A percentile compares a stretch with the other conserved stretches of the same genome.
Evolutionary conservation across 2,113 vertebrate genomes (phyloP).

Genomic region (Pedionomus torquatus): DNA sequence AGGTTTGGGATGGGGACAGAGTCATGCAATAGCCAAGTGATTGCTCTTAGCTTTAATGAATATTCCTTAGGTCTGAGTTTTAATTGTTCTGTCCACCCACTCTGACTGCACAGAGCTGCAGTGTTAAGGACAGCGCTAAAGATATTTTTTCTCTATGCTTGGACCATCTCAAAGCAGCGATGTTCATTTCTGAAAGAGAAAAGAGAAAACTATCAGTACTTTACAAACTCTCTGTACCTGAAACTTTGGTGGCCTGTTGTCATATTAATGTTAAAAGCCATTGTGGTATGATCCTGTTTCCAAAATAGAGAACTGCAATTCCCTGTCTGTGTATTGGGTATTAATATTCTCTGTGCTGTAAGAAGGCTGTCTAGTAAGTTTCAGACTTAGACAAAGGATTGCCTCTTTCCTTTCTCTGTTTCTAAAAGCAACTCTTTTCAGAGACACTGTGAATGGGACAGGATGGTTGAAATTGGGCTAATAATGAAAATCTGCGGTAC

Average conservation of each 20-base stretch:
- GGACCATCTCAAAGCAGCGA: not conserved
- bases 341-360: not conserved
- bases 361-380: not conserved
- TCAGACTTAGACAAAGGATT: not conserved
- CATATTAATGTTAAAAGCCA: not conserved
- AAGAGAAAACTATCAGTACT: not conserved
- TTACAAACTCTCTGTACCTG: not conserved
- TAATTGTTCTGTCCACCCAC: not conserved
- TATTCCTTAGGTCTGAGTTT: not conserved
- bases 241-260: not conserved
- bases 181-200: fast-evolving
- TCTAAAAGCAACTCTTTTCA: not conserved
- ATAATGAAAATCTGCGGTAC: not conserved
- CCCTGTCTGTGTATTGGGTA: not conserved
- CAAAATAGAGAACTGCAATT: not conserved
- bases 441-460: not conserved
- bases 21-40: fast-evolving
- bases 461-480: not conserved
- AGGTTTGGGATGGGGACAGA: not conserved
- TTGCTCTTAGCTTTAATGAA: not conserved
- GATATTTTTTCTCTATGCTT: not conserved
- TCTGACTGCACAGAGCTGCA: not conserved
- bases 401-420: not conserved
- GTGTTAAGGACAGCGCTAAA: not conserved
- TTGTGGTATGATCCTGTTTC: not conserved